phyloP scores from a whole-genome alignment of 2,113 vertebrate genomes.

The Myotis brandtii region DNA sequence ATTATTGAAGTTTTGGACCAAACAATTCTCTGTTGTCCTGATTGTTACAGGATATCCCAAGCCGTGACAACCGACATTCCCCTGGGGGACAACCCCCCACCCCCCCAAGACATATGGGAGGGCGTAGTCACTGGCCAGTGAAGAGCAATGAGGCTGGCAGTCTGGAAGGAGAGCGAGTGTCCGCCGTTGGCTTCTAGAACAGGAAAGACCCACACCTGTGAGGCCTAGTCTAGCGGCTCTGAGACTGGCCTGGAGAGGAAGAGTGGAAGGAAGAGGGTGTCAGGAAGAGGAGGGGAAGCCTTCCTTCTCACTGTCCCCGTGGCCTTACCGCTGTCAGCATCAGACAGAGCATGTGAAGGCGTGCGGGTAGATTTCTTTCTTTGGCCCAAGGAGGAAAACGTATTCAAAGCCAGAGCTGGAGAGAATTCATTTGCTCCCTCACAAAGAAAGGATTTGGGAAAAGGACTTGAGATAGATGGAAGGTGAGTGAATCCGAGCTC shows the following conservation, averaged over 20 bases:
- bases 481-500: background rate
- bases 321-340: background rate
- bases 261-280: background rate
- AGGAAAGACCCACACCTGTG: background rate
- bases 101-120: background rate
- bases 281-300: background rate
- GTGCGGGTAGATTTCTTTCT: background rate
- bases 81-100: background rate
- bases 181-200: background rate
- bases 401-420: background rate
- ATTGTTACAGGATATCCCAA: background rate
- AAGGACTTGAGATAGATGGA: background rate
- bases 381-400: background rate
- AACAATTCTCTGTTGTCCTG: background rate
- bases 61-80: background rate
- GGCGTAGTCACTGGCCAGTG: background rate
- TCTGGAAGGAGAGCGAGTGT: background rate
- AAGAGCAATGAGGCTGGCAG: background rate
- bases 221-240: background rate
- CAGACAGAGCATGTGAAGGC: background rate
- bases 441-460: background rate
- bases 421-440: background rate
- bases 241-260: background rate
- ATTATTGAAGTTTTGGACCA: background rate
- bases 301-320: background rate